Evolutionary conservation across 2,888 invertebrate genomes (phyloP).

Genomic region (Hipparchia sbordonii): DNA sequence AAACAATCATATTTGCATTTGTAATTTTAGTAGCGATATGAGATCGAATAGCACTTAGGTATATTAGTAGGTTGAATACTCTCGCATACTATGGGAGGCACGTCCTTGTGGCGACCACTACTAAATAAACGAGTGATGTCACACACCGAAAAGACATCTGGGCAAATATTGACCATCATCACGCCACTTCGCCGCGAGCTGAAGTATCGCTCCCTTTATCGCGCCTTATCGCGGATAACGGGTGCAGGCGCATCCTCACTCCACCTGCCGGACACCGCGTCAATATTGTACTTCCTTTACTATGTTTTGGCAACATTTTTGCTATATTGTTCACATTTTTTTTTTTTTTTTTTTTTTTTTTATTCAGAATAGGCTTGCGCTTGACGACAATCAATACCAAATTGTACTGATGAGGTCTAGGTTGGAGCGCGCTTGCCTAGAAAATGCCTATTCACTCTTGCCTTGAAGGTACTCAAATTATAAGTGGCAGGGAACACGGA

Average conservation of each 20-base stretch:
- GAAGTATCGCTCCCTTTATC: conserved; percentile 47
- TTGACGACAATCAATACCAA: no score
- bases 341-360: no score
- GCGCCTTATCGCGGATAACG: conserved; percentile 41
- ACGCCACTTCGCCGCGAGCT: conserved; percentile 63
- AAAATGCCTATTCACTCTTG: no score
- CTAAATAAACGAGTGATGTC: conserved; percentile 68
- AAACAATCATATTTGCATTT: no score
- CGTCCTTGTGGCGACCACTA: conserved; percentile 58
- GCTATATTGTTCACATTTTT: background rate
- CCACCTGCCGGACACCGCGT: conserved; percentile 53
- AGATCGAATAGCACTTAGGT: no score
- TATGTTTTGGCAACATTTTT: conserved; percentile 7
- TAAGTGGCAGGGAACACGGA: no score
- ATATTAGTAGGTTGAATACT: background rate
- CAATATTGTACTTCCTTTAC: conserved; percentile 12
- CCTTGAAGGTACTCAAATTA: no score
- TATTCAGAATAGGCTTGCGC: no score
- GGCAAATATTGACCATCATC: conserved; percentile 78
- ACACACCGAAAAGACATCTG: conserved; percentile 59
- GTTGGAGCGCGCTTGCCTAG: no score
- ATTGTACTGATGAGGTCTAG: no score
- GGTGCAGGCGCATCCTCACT: conserved; percentile 58
- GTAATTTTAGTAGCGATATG: no score
- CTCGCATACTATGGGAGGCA: conserved; percentile 41